Evolutionary conservation across 2,113 vertebrate genomes (phyloP).

Genomic region (Argyrosomus japonicus): DNA sequence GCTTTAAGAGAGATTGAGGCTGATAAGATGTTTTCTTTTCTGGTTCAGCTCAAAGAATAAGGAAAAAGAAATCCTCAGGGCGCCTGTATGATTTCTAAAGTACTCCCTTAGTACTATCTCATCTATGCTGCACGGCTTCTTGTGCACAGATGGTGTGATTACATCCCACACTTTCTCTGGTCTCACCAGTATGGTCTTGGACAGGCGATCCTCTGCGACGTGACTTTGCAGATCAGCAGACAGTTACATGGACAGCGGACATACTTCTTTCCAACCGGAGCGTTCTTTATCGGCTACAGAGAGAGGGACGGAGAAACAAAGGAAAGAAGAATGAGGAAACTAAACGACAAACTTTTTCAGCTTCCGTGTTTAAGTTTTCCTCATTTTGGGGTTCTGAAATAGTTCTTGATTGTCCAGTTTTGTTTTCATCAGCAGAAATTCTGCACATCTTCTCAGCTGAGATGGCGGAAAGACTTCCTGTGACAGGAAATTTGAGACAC

Average conservation of each 20-base stretch:
- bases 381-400: neutral
- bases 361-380: neutral
- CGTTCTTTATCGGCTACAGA: constrained; percentile 89
- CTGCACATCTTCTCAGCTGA: neutral
- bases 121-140: neutral
- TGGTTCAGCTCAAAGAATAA: neutral
- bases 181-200: constrained; percentile 90
- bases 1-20: neutral
- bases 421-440: neutral
- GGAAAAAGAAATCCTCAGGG: neutral
- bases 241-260: constrained; percentile 92
- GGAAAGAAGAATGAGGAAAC: neutral
- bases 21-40: neutral
- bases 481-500: neutral
- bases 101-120: neutral
- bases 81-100: neutral
- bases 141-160: constrained; percentile 5
- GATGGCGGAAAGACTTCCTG: neutral
- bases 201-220: constrained; percentile 90
- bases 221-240: constrained; percentile 92
- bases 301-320: neutral
- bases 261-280: constrained; percentile 91
- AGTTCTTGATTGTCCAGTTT: neutral
- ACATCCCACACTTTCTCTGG: neutral
- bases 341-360: neutral